Percentiles rank a stretch among this genome's conserved stretches.
Evolutionary conservation across 2,113 vertebrate genomes (phyloP).

Genomic region (Lamprotornis superbus): DNA sequence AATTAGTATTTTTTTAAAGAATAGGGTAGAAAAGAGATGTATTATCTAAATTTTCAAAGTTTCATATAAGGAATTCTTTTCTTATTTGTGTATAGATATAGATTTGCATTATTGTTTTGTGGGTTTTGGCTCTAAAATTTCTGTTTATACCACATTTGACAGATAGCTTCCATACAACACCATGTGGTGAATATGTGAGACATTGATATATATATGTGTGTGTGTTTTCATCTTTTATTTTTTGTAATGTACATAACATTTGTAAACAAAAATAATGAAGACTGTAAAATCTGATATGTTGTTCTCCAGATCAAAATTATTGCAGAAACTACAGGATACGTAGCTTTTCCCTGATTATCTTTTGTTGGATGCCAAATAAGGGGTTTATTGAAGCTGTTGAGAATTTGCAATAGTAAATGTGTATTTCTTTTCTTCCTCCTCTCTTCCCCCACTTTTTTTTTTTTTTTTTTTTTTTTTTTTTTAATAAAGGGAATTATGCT

Average conservation of each 20-base stretch:
- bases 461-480: neutral
- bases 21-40: neutral
- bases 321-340: neutral
- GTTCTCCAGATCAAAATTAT: neutral
- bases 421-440: neutral
- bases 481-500: constrained; percentile 87
- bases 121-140: neutral
- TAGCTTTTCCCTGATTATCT: neutral
- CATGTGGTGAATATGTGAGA: neutral
- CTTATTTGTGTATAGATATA: neutral
- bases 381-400: neutral
- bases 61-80: neutral
- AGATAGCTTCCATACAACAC: neutral
- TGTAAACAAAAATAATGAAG: neutral
- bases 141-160: neutral
- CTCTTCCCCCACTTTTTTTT: fast-evolving
- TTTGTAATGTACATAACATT: neutral
- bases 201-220: neutral
- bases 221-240: neutral
- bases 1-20: neutral
- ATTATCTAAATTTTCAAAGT: neutral
- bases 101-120: neutral
- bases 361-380: neutral
- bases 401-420: neutral
- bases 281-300: neutral